A percentile compares a stretch with the other conserved stretches of the same genome.
Conservation (phyloP, 2,797 vertebrate genomes). For the Rhynchonycteris naso region DNA sequence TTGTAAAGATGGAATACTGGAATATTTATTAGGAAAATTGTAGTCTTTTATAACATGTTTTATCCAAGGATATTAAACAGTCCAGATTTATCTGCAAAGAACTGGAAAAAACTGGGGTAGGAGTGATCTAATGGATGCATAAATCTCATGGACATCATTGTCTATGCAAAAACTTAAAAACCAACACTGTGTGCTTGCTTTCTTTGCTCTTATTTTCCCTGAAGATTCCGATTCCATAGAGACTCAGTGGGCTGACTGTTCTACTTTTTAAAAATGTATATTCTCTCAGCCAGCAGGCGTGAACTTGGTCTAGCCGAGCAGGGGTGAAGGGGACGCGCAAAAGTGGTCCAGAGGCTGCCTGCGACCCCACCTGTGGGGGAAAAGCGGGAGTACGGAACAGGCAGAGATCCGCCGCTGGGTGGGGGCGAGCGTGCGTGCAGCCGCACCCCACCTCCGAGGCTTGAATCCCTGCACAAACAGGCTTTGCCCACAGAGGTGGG, state of each 20-base stretch:
- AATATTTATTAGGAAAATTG: slow-evolving; percentile 61
- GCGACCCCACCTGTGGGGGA: too few species aligned
- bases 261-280: slow-evolving; percentile 19
- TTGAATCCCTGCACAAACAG: too few species aligned
- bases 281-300: too few species aligned
- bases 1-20: slow-evolving; percentile 61
- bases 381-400: too few species aligned
- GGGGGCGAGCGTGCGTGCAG: too few species aligned
- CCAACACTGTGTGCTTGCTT: background rate
- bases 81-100: slow-evolving; percentile 61
- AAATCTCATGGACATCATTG: background rate
- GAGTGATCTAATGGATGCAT: background rate
- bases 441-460: too few species aligned
- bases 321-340: too few species aligned
- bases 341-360: too few species aligned
- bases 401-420: too few species aligned
- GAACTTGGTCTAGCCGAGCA: too few species aligned
- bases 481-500: too few species aligned
- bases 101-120: background rate
- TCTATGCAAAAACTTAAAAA: background rate
- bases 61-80: slow-evolving; percentile 46
- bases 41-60: slow-evolving; percentile 63
- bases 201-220: slow-evolving; percentile 19
- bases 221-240: background rate
- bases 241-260: background rate